A percentile compares a stretch with the other conserved stretches of the same genome.
phyloP scores from a whole-genome alignment of 2,888 invertebrate species.

The Pyrgus malvae region DNA sequence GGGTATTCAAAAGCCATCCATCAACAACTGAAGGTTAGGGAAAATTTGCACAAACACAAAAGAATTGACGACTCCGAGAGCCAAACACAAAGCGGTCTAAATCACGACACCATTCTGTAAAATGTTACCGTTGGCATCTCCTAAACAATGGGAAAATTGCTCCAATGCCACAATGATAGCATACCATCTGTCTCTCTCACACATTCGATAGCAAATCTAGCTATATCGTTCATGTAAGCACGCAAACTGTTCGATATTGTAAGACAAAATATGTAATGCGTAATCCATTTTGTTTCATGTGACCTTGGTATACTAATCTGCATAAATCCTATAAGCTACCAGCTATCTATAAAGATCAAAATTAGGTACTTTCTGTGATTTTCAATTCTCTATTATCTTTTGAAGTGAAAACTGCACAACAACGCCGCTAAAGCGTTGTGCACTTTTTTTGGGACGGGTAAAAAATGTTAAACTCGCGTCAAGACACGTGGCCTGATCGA shows the following conservation, averaged over 20 bases:
- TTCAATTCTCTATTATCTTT: too few species aligned
- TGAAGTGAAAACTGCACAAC: too few species aligned
- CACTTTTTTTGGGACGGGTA: too few species aligned
- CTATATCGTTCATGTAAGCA: conserved; percentile 1
- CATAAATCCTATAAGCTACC: background rate
- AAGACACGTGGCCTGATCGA: too few species aligned
- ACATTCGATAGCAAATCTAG: background rate
- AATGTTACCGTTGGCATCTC: background rate
- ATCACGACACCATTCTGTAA: conserved; percentile 33
- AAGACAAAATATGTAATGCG: background rate
- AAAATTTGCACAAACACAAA: conserved; percentile 9
- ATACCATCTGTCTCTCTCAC: conserved; percentile 4
- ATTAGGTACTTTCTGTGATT: background rate
- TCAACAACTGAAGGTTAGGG: background rate
- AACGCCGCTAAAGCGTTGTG: too few species aligned
- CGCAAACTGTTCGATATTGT: background rate
- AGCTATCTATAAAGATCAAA: background rate
- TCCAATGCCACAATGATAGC: conserved; percentile 26
- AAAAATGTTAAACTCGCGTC: too few species aligned
- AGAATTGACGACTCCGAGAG: conserved; percentile 19
- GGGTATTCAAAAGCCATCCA: too few species aligned
- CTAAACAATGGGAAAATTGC: conserved; percentile 37
- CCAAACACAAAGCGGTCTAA: conserved; percentile 18
- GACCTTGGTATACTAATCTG: conserved; percentile 9
- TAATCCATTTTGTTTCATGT: conserved; percentile 10